A percentile compares a stretch with the other conserved stretches of the same genome.
Evolutionary conservation across 1,140 invertebrate species (phyloP).

Genomic region (Diorhabda elongata): DNA sequence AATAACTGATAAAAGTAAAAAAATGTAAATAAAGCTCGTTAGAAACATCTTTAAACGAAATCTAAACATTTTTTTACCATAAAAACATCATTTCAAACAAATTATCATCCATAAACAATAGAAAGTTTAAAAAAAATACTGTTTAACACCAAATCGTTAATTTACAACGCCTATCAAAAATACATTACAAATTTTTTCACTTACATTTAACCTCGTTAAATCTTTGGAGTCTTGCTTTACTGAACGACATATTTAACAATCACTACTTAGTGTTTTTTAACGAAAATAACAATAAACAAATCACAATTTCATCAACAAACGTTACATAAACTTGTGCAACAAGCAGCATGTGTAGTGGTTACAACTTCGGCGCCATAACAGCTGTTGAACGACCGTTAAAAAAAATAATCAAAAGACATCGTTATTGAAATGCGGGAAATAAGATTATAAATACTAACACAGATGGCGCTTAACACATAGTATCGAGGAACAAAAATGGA

Average conservation of each 20-base stretch:
- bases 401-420: neutral
- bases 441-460: neutral
- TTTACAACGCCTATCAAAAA: too few species aligned
- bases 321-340: neutral
- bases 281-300: neutral
- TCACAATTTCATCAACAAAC: neutral
- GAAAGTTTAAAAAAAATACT: slow-evolving; percentile 8
- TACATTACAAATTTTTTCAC: slow-evolving; percentile 9
- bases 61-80: neutral
- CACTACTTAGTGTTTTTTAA: neutral
- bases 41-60: neutral
- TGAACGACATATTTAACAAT: slow-evolving; percentile 34
- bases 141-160: neutral
- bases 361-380: neutral
- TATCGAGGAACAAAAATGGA: neutral
- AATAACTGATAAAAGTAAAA: neutral
- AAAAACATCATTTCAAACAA: neutral
- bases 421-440: neutral
- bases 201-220: slow-evolving; percentile 44
- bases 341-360: neutral
- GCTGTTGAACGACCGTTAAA: neutral
- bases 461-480: neutral
- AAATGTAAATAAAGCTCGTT: neutral
- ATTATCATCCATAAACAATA: neutral
- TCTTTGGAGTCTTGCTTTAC: slow-evolving; percentile 44